These are phyloP conservation scores for Pocillopora grandis DNA, from an alignment of 92 coral and sea anemone species.

Conservation along the genomic window DNA sequence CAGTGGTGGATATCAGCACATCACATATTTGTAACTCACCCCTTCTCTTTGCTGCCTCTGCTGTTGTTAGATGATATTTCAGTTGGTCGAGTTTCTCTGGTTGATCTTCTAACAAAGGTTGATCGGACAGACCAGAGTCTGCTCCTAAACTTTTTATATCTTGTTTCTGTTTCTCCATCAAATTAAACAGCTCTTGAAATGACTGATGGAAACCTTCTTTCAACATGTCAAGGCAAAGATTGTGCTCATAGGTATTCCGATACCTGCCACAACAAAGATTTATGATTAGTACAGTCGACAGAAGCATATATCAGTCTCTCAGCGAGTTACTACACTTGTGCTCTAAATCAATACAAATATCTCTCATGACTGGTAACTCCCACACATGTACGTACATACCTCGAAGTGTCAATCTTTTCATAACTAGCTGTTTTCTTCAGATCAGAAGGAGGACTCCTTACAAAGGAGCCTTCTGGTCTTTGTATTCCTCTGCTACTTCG, in stretches of 20 bases:
- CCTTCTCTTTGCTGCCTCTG: conserved; percentile 93
- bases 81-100: conserved; percentile 92
- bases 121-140: conserved; percentile 84
- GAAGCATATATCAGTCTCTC: not conserved
- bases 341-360: not conserved
- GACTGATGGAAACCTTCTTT: conserved; percentile 98
- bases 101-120: conserved; percentile 76
- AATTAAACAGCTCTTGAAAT: conserved; percentile 87
- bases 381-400: conserved; percentile 47
- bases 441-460: conserved; percentile 63
- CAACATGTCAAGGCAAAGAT: conserved; percentile 96
- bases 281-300: no score
- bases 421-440: conserved; percentile 49
- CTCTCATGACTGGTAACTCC: not conserved
- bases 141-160: conserved; percentile 75
- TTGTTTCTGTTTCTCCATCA: conserved; percentile 81
- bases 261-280: conserved; percentile 49
- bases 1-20: not conserved
- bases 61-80: conserved; percentile 80
- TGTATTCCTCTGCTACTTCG: conserved; percentile 44
- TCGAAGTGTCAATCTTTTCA: conserved; percentile 94
- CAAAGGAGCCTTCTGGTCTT: conserved; percentile 40
- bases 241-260: conserved; percentile 94
- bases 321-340: not conserved
- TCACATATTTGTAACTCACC: conserved; percentile 45